A percentile compares a stretch with the other conserved stretches of the same genome.
phyloP scores from a whole-genome alignment of 1,140 invertebrate species.

The Mylabris phalerata region DNA sequence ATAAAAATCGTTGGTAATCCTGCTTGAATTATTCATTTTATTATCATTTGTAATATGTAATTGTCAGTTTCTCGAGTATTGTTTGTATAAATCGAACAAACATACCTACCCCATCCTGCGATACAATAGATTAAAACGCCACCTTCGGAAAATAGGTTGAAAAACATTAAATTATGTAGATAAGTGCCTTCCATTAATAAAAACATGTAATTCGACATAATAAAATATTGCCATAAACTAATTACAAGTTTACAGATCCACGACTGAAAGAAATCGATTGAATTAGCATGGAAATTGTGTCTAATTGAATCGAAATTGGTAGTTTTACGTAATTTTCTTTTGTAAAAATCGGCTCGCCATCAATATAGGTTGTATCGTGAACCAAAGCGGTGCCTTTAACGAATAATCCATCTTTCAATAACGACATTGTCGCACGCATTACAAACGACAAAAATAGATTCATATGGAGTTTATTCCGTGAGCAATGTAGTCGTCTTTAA shows the following conservation, averaged over 20 bases:
- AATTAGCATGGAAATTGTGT: slow-evolving; percentile 40
- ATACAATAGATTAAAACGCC: slow-evolving; percentile 61
- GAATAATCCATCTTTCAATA: slow-evolving; percentile 54
- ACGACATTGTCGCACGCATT: slow-evolving; percentile 52
- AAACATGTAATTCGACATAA: slow-evolving; percentile 73
- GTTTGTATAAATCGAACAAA: too few relatives aligned
- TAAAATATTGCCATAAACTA: slow-evolving; percentile 62
- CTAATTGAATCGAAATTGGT: slow-evolving; percentile 41
- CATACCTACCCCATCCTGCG: slow-evolving; percentile 58
- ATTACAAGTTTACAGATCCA: slow-evolving; percentile 67
- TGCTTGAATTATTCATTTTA: too few relatives aligned
- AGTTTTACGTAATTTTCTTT: slow-evolving; percentile 50
- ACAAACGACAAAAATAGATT: slow-evolving; percentile 64
- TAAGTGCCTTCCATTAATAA: slow-evolving; percentile 78
- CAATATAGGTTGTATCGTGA: slow-evolving; percentile 28
- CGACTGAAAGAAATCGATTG: slow-evolving; percentile 48
- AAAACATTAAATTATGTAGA: slow-evolving; percentile 70
- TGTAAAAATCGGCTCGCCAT: slow-evolving; percentile 29
- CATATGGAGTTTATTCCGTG: slow-evolving; percentile 62
- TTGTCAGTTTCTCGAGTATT: too few relatives aligned
- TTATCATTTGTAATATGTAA: too few relatives aligned
- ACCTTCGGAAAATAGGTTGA: slow-evolving; percentile 64
- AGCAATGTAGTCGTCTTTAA: slow-evolving; percentile 56
- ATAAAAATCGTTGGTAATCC: slow-evolving; percentile 50
- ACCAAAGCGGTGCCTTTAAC: slow-evolving; percentile 49